Evolutionary conservation across 1,140 invertebrate genomes (phyloP), one percentile per base, ranked within the genome.

Genomic region (roundworm (Caenorhabditis elegans)): DNA sequence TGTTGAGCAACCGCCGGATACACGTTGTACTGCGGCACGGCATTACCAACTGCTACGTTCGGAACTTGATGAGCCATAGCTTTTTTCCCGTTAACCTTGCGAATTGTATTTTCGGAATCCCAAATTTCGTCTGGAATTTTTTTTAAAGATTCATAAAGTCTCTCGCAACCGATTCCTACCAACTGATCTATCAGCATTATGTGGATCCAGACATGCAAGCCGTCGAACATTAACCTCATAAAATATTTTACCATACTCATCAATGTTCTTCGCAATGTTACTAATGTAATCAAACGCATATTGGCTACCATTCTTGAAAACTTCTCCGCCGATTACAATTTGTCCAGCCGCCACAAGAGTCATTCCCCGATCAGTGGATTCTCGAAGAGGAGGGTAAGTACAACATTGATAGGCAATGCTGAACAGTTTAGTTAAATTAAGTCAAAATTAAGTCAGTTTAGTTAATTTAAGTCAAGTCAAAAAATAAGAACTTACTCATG

Each of bases 241-340:
- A 34, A 77, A 80, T 4, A 87, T 86, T 15, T n/a, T 84, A 80
- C 86, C 87, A 55, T 88, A 53, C 39, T 22, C 65, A 55, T 79
- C 48, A 49, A 55, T 80, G 28, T 76, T 81, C 83, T 87, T 87
- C 3, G 78, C 60, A n/a, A 87, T 51, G 70, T 87, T 87, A 48
- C 79, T 86, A 39, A 87, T 88, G 76, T 88, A 88, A 51, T 87
- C 86, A 55, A 87, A 87, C 19, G 86, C 86, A 75, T 79, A 87
- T 65, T 88, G 85, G 4, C n/a, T 22, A 10, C 26, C 55, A 24
- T 65, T 80, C 26, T 51, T 78, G 6, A 79, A 22, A n/a, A 87
- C 82, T 47, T 87, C 86, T n/a, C 86, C 86, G 15, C 86, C 86
- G 36, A 87, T 79, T 11, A 87, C 87, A 48, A 87, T 88, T 76